Evolutionary conservation across 2,113 vertebrate species (phyloP).

Genomic region (Caretta caretta): DNA sequence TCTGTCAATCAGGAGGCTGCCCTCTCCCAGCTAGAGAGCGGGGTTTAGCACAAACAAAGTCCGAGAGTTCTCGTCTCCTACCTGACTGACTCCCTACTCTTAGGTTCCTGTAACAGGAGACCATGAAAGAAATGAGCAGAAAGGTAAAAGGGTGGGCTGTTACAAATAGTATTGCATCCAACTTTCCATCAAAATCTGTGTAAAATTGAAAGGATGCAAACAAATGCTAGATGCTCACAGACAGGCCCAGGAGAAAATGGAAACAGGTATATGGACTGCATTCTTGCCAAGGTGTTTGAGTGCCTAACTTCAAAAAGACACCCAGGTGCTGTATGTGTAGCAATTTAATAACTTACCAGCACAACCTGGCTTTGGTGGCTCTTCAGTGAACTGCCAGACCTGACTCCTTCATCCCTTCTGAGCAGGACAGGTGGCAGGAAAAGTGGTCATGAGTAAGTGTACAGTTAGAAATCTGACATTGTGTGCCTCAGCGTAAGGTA

Average conservation of each 20-base stretch:
- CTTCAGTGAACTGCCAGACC: not conserved
- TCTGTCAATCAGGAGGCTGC: not conserved
- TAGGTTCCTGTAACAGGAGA: not conserved
- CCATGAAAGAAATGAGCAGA: not conserved
- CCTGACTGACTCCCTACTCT: accelerated
- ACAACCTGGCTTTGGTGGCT: not conserved
- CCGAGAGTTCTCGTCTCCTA: not conserved
- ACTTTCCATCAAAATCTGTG: accelerated
- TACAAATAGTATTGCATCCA: accelerated
- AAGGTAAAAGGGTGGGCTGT: not conserved
- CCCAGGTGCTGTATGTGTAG: too few species aligned
- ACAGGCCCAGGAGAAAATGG: accelerated
- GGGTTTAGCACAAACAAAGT: accelerated
- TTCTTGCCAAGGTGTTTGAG: accelerated
- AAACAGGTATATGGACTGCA: not conserved
- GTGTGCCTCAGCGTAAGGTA: not conserved
- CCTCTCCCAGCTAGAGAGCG: not conserved
- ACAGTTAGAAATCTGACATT: not conserved
- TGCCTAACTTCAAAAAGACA: too few species aligned
- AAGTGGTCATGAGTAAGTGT: not conserved
- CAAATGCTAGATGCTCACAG: not conserved
- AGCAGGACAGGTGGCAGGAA: not conserved
- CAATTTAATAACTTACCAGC: not conserved
- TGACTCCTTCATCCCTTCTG: not conserved
- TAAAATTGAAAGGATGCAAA: not conserved